Evolutionary conservation across 2,797 vertebrate genomes (phyloP).

Genomic region (Perodicticus potto): DNA sequence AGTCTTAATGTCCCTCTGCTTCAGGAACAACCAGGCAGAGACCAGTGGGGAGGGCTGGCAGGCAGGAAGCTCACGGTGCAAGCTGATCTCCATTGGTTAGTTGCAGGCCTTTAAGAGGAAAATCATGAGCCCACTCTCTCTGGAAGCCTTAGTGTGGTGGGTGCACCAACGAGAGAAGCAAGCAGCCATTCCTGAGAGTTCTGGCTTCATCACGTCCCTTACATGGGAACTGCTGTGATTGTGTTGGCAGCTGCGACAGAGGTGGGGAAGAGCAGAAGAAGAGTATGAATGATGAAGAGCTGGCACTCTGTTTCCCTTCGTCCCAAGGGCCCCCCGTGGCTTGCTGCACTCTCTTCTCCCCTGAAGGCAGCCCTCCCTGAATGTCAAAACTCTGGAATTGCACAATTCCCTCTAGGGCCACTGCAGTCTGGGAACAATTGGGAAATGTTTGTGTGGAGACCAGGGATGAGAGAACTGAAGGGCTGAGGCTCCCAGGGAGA

Average conservation of each 20-base stretch:
- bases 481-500: background rate
- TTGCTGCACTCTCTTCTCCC: background rate
- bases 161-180: background rate
- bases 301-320: background rate
- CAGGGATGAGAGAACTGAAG: background rate
- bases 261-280: background rate
- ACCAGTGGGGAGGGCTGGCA: background rate
- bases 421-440: background rate
- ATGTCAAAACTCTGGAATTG: background rate
- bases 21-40: background rate
- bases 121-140: background rate
- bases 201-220: background rate
- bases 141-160: background rate
- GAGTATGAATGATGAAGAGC: background rate
- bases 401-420: background rate
- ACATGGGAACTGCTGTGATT: rapidly evolving
- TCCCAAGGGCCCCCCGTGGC: background rate
- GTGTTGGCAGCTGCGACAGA: background rate
- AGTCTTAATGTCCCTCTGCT: background rate
- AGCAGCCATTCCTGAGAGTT: background rate
- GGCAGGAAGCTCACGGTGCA: background rate
- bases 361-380: background rate
- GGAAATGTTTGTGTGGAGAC: background rate
- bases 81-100: background rate
- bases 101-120: background rate